Evolutionary conservation across 2,797 vertebrate genomes (phyloP), one percentile per base, ranked within the genome.

Genomic region (Myotis planiceps): DNA sequence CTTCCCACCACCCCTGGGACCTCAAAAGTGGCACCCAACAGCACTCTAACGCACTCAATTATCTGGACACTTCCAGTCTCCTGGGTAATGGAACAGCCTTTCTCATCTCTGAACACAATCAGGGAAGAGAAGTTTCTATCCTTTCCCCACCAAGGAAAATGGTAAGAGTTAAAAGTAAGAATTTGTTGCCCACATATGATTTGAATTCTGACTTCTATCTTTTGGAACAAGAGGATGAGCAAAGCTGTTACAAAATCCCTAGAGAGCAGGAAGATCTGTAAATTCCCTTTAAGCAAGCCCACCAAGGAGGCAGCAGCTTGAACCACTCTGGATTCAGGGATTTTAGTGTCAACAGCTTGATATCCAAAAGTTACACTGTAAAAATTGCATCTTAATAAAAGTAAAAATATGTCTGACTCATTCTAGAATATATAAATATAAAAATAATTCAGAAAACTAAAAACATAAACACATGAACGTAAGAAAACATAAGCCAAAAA

Each of bases 231-330:
- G 29, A 94, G 78, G 32, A 49, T 93, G 47, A 93, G 58, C 39
- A 95, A 97, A 97, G 85, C 88, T 96, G 96, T 96, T 95, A 97
- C 90, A 97, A 96, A 96, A 49, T 42, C 58, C 71, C 66, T 81
- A 90, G 45, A 90, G 87, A 92, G 19, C 49, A 42, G 69, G 84
- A 96, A 95, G 55, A 88, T 55, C 65, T 96, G 3, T 68, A 85
- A 88, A 32, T 87, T 94, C 72, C 53, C 51, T 71, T 75, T 78
- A 88, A 87, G 79, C 66, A 88, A 96, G 49, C 81, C 74, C n/a
- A 88, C 42, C 29, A 96, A 78, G 8, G 69, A 90, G 66, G 37
- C 47, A 92, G 76, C 51, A 95, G 47, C 71, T 53, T 80, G 39
- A 96, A 79, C 45, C 92, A 92, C 25, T 86, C 84, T 88, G 74